Conservation (phyloP, 92 coral and sea anemone genomes). For the Montipora capitata region DNA sequence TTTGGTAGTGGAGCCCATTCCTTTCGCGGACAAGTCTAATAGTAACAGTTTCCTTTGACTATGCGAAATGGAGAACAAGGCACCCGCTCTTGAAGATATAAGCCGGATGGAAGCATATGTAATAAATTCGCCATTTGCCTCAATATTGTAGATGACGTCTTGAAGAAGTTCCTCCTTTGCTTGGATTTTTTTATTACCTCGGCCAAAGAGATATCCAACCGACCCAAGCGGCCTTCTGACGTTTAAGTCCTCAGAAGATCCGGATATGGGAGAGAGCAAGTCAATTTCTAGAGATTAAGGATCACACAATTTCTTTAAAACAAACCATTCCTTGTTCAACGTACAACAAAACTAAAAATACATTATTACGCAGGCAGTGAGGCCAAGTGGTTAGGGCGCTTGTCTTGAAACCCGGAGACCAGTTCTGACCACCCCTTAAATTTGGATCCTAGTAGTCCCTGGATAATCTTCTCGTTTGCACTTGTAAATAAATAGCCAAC, state of each 20-base stretch:
- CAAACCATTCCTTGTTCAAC: too few relatives aligned
- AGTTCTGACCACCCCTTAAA: too few relatives aligned
- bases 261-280: constrained; percentile 40
- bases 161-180: constrained; percentile 67
- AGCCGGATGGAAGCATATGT: constrained; percentile 43
- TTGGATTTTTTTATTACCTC: constrained; percentile 2
- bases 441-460: too few relatives aligned
- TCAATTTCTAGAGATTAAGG: constrained; percentile 61
- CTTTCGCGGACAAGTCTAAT: constrained; percentile 64
- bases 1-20: constrained; percentile 50
- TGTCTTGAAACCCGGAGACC: too few relatives aligned
- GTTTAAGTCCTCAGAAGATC: constrained; percentile 36
- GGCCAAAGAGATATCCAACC: constrained; percentile 58
- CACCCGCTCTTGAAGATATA: constrained; percentile 30
- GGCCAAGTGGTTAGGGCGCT: too few relatives aligned
- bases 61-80: constrained; percentile 82
- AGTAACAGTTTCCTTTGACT: constrained; percentile 59
- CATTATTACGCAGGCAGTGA: too few relatives aligned
- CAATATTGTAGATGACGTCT: constrained; percentile 61
- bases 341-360: too few relatives aligned
- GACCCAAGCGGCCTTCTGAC: constrained; percentile 29
- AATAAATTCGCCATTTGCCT: constrained; percentile 71
- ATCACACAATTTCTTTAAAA: too few relatives aligned
- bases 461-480: too few relatives aligned
- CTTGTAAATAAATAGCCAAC: too few relatives aligned